These are phyloP conservation scores for Suricata suricatta DNA, from an alignment of 2,113 vertebrate genomes.

Conservation along the genomic window DNA sequence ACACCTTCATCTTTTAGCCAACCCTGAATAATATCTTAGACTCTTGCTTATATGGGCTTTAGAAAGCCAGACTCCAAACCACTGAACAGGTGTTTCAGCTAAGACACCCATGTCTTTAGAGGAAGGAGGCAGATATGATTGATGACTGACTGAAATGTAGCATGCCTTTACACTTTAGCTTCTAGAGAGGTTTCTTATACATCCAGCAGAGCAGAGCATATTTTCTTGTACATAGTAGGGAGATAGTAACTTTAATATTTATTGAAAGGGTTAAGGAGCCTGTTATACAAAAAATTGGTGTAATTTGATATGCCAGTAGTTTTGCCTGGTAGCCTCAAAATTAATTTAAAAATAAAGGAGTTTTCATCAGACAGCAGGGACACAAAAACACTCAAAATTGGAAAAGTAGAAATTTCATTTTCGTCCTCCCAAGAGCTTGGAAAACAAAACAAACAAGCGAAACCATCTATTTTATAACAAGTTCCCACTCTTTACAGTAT, in stretches of 20 bases:
- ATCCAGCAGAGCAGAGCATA: neutral
- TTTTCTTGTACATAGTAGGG: neutral
- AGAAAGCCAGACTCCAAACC: neutral
- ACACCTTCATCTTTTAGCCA: neutral
- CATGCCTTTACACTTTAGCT: neutral
- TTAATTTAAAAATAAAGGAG: neutral
- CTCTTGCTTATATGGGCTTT: neutral
- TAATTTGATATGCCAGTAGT: neutral
- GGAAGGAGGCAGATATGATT: neutral
- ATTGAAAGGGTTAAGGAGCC: neutral
- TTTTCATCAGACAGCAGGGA: neutral
- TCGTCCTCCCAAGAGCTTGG: neutral
- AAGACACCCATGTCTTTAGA: neutral
- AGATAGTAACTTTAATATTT: neutral
- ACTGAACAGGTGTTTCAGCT: neutral
- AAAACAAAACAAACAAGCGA: slow-evolving; percentile 7
- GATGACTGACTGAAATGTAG: neutral
- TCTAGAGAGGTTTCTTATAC: neutral
- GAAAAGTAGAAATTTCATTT: neutral
- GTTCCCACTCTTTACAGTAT: neutral
- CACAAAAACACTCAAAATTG: neutral
- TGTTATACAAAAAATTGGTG: neutral
- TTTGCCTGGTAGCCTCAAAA: slow-evolving; percentile 19
- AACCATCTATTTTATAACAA: neutral
- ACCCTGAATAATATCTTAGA: neutral